phyloP scores from a whole-genome alignment of 2,797 vertebrate species.

The Bufotes viridis region DNA sequence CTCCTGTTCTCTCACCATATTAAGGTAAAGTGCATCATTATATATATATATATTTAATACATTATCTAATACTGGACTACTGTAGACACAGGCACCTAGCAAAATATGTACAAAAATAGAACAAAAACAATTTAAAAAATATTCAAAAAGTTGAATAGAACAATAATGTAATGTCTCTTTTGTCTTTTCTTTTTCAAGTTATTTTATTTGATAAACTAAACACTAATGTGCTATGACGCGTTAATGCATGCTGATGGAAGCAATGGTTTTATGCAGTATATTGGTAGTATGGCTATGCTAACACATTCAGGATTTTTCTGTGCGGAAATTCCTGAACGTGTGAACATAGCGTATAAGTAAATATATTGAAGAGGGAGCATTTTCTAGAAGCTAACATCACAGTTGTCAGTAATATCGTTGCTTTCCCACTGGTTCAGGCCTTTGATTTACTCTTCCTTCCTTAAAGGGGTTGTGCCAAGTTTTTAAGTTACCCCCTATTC shows the following conservation, averaged over 20 bases:
- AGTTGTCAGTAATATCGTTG: neutral
- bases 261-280: neutral
- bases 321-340: neutral
- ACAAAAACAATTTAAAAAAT: neutral
- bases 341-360: neutral
- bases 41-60: neutral
- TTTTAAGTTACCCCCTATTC: no score
- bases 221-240: neutral
- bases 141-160: neutral
- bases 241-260: neutral
- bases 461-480: no score
- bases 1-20: conserved; percentile 7
- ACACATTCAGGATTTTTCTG: neutral
- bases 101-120: conserved; percentile 39
- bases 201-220: neutral
- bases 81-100: conserved; percentile 12
- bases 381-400: neutral
- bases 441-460: neutral
- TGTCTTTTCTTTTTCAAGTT: no score
- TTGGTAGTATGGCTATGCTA: neutral
- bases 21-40: conserved; percentile 50
- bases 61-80: conserved; percentile 9
- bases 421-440: neutral
- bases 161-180: neutral
- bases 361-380: neutral